Percentiles rank a stretch among this genome's conserved stretches.
Evolutionary conservation across 2,113 vertebrate species (phyloP).

Genomic region (Calidris pygmaea): DNA sequence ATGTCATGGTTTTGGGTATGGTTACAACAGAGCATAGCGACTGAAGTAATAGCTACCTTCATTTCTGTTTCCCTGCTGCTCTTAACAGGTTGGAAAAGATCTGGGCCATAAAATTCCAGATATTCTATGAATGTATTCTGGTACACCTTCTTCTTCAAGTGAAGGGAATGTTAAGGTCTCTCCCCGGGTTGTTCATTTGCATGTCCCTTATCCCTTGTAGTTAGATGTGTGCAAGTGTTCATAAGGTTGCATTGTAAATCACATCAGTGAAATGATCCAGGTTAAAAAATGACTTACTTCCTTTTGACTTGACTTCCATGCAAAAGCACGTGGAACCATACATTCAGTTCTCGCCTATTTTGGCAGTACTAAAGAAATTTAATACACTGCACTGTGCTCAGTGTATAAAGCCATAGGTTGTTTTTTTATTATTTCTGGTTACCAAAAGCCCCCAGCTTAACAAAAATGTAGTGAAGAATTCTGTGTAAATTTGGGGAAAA

Average conservation of each 20-base stretch:
- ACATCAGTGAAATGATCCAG: background rate
- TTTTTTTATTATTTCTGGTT: background rate
- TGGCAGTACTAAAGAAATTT: background rate
- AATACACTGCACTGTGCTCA: background rate
- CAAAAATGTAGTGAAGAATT: background rate
- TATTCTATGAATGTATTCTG: background rate
- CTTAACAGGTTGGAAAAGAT: background rate
- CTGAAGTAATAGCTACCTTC: background rate
- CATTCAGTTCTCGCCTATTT: background rate
- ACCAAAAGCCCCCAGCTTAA: background rate
- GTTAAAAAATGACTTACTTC: background rate
- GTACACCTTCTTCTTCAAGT: background rate
- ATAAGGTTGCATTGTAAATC: background rate
- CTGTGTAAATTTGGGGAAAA: background rate
- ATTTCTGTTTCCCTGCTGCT: background rate
- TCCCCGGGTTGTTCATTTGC: background rate
- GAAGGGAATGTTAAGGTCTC: background rate
- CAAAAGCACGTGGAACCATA: background rate
- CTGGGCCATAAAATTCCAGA: background rate
- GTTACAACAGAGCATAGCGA: background rate
- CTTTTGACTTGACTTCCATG: background rate
- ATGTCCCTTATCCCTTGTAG: background rate
- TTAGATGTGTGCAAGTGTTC: background rate
- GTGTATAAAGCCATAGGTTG: background rate
- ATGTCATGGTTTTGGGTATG: background rate